Evolutionary conservation across 2,113 vertebrate genomes (phyloP).

Genomic region (Abramis brama): DNA sequence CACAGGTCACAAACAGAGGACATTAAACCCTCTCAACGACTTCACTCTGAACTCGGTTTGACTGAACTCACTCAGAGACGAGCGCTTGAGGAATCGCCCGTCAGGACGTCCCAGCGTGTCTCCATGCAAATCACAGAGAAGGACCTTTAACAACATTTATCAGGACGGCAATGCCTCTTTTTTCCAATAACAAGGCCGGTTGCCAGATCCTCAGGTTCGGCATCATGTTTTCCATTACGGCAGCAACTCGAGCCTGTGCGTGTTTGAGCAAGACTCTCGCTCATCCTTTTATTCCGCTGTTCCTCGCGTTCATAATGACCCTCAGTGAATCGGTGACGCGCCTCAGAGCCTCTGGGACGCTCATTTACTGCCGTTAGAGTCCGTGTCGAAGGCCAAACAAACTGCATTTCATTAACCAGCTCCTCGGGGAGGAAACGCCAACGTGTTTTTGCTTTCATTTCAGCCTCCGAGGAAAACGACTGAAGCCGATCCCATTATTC

Average conservation of each 20-base stretch:
- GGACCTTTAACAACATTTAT: background rate
- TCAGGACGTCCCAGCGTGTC: slow-evolving; percentile 4
- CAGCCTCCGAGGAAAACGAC: background rate
- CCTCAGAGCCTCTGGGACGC: too few relatives aligned
- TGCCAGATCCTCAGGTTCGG: slow-evolving; percentile 3
- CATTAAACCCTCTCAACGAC: background rate
- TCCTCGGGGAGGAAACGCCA: slow-evolving; percentile 2
- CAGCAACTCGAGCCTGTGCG: background rate
- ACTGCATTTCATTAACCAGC: slow-evolving; percentile 35
- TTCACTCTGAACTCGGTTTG: background rate
- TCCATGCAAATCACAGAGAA: background rate
- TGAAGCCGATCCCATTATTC: slow-evolving; percentile 17
- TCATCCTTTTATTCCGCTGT: background rate
- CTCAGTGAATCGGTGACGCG: background rate
- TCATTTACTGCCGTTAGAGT: background rate
- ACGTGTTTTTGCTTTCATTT: background rate
- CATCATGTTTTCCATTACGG: background rate
- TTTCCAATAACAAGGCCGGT: background rate
- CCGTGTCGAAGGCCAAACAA: slow-evolving; percentile 26
- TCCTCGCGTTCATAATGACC: slow-evolving; percentile 13
- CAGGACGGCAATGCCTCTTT: background rate
- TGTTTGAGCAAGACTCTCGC: background rate
- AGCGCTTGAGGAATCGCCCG: slow-evolving; percentile 43
- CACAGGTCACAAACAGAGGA: slow-evolving; percentile 47
- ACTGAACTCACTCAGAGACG: slow-evolving; percentile 32